These are phyloP conservation scores for Chironomus tentans DNA, from an alignment of 2,888 invertebrate species.

Conservation along the genomic window DNA sequence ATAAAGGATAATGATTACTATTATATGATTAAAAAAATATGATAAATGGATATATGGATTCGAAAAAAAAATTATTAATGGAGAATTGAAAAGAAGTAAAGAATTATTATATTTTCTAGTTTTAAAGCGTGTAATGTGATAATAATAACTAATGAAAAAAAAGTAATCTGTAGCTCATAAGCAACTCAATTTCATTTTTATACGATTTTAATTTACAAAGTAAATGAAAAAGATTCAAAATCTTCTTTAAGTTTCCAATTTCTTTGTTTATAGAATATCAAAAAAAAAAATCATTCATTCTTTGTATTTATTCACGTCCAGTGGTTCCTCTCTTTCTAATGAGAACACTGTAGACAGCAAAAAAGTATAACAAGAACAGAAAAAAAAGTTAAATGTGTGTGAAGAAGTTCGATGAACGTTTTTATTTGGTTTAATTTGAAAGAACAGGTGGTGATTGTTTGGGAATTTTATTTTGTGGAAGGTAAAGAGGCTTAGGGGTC, in stretches of 20 bases:
- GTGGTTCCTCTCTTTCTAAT: no score
- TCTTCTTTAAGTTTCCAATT: background rate
- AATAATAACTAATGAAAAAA: slow-evolving; percentile 12
- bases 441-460: no score
- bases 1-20: background rate
- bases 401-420: background rate
- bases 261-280: background rate
- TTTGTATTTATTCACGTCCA: no score
- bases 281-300: background rate
- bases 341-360: no score
- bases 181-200: background rate
- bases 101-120: background rate
- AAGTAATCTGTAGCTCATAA: background rate
- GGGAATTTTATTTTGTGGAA: background rate
- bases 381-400: no score
- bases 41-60: background rate
- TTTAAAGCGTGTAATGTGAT: slow-evolving; percentile 24
- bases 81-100: background rate
- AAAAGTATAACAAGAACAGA: no score
- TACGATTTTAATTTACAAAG: background rate
- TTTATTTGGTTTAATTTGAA: background rate
- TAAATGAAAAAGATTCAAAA: background rate
- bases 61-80: background rate
- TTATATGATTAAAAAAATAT: background rate
- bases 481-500: no score